Evolutionary conservation across 2,888 invertebrate species (phyloP).

Genomic region (Ommatoiulus sabulosus): DNA sequence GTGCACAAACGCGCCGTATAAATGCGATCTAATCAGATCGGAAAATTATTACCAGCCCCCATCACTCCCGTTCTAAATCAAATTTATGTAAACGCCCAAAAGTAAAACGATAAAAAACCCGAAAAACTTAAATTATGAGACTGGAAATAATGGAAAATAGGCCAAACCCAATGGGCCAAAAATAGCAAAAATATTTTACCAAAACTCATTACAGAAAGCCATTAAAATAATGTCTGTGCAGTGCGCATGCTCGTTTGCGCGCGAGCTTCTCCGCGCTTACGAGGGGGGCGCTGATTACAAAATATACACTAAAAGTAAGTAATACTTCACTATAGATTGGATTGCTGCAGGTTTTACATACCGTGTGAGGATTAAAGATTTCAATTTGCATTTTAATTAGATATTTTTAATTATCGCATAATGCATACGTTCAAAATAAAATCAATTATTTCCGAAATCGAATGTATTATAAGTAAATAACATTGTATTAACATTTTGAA

Average conservation of each 20-base stretch:
- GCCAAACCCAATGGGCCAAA: conserved; percentile 43
- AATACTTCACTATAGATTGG: too few relatives aligned
- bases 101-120: conserved; percentile 28
- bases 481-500: too few relatives aligned
- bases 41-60: conserved; percentile 22
- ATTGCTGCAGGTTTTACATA: not conserved
- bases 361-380: not conserved
- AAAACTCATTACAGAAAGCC: conserved; percentile 36
- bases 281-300: not conserved
- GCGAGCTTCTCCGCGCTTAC: not conserved
- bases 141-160: conserved; percentile 43
- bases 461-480: too few relatives aligned
- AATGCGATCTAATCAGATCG: conserved; percentile 36
- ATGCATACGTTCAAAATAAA: too few relatives aligned
- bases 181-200: conserved; percentile 38
- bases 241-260: not conserved
- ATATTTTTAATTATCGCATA: too few relatives aligned
- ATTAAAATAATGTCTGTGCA: conserved; percentile 7
- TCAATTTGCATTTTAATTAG: not conserved
- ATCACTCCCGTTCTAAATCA: conserved; percentile 43
- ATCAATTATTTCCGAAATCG: too few relatives aligned
- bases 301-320: not conserved
- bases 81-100: conserved; percentile 43
- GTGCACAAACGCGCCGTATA: conserved; percentile 39
- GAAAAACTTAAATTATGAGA: conserved; percentile 39